Evolutionary conservation across 2,888 invertebrate species (phyloP), one percentile per base, ranked within the genome.

Genomic region (Lasioglossum leucozonium): DNA sequence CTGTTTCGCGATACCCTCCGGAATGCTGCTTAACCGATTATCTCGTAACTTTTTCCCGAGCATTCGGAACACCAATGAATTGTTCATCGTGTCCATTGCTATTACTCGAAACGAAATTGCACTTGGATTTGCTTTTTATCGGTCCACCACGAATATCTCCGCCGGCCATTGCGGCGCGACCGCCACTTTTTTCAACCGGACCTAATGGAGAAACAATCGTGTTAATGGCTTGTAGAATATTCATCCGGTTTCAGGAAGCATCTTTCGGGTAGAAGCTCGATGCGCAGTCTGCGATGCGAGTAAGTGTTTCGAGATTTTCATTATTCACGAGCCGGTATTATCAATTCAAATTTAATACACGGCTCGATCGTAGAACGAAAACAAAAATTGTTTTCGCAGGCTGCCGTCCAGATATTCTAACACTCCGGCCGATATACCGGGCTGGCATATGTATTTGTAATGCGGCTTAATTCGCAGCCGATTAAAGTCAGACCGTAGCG

Each of bases 381-480:
- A 77, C 37, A 58, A 77, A 79, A 44, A 85, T 85, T 77, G 79
- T 79, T 79, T 73, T 34, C 74, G 37, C 72, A 26, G 30, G 47
- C 71, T 74, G 62, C 72, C 72, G 72, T 18, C n/a, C 37, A 81
- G 77, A 72, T 73, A 72, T 72, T 74, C 40, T 22, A 30, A 67
- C 22, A 26, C 58, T 37, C n/a, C n/a, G 13, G 44, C 40, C 51
- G 11, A 30, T 34, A 65, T 44, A n/a, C 67, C 37, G 67, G 16
- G 30, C n/a, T n/a, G 30, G 73, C 79, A 44, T 3, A 34, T n/a
- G n/a, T 82, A 75, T 82, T 72, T 85, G 85, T 86, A 85, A 86
- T 79, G 82, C 73, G 77, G 85, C 82, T 85, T 82, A 86, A 86
- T 86, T 86, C 79, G 72, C 86, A 82, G 85, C 72, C 73, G 82